Percentiles rank a stretch among this genome's conserved stretches.
These are phyloP conservation scores for Phaethornis superciliosus DNA, from an alignment of 2,113 vertebrate species.

Conservation along the genomic window DNA sequence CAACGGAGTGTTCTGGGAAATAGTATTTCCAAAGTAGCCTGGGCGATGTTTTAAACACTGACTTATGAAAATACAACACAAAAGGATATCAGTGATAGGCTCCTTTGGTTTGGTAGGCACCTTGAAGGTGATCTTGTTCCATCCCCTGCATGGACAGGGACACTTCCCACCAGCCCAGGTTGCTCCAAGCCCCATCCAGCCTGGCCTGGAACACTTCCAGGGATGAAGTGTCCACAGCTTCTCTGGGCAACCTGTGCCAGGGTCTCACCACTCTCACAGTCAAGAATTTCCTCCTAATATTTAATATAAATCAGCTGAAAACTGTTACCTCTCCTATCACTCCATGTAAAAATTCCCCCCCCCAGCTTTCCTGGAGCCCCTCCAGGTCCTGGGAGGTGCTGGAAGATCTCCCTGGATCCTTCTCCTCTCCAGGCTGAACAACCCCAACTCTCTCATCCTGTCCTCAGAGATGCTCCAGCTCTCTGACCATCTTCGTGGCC, in stretches of 20 bases:
- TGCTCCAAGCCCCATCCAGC: background rate
- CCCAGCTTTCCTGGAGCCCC: no score
- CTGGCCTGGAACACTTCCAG: background rate
- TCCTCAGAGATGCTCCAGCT: no score
- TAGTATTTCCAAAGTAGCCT: background rate
- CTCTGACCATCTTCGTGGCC: no score
- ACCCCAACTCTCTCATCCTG: no score
- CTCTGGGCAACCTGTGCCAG: background rate
- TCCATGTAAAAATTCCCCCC: no score
- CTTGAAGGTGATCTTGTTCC: background rate
- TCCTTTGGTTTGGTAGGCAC: background rate
- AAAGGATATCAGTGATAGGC: background rate
- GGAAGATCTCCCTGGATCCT: no score
- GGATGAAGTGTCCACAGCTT: fast-evolving
- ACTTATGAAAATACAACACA: background rate
- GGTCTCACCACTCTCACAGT: background rate
- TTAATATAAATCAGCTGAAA: background rate
- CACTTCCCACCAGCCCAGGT: background rate
- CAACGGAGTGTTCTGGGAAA: background rate
- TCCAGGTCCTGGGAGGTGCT: no score
- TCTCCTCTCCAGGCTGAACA: no score
- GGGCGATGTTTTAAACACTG: background rate
- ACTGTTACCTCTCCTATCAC: no score
- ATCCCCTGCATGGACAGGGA: background rate
- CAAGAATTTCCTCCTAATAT: background rate